Base-by-base conservation (phyloP, 2,888 invertebrate genomes). In the Patella depressa region DNA sequence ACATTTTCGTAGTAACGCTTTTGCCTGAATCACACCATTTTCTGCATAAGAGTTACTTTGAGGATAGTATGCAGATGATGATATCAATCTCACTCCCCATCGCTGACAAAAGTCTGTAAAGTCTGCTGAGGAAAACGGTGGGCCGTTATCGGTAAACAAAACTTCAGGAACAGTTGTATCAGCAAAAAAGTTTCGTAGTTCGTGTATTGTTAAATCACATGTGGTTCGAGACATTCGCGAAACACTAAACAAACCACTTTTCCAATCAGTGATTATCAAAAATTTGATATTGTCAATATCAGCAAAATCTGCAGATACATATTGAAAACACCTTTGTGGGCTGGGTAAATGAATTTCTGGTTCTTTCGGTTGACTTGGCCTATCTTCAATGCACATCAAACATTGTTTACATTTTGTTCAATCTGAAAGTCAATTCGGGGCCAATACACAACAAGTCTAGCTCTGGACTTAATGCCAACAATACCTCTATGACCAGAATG, bases 51-150 rank as follows among this genome's bases (percentile, higher is more conserved):
- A 19, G 65, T 65, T 65, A 65, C 65, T 24, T 65, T 65, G 65
- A 24, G 65, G 24, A 65, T 65, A 24, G 24, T 65, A 24, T 19
- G 65, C 65, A 3, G 65, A 65, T 19, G 65, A 65, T 65, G 65
- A 65, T 65, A 65, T 65, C n/a, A 24, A 65, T 65, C 65, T 19
- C 65, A 65, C 65, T 65, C 19, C 65, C 65, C 65, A 65, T 65
- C 65, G 65, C 14, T 14, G 19, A 19, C 65, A 65, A 19, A 65
- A 65, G 3, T 24, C 65, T 12, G 12, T 11, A 24, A 65, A 65
- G 19, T 65, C 65, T 14, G 19, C 65, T 24, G 65, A 65, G 2
- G 65, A 65, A 24, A 65, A 65, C 2, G 65, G n/a, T n/a, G n/a
- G n/a, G n/a, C n/a, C n/a, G n/a, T n/a, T n/a, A n/a, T n/a, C n/a